These are phyloP conservation scores for Vombatus ursinus DNA, from an alignment of 2,113 vertebrate genomes.

Conservation along the genomic window DNA sequence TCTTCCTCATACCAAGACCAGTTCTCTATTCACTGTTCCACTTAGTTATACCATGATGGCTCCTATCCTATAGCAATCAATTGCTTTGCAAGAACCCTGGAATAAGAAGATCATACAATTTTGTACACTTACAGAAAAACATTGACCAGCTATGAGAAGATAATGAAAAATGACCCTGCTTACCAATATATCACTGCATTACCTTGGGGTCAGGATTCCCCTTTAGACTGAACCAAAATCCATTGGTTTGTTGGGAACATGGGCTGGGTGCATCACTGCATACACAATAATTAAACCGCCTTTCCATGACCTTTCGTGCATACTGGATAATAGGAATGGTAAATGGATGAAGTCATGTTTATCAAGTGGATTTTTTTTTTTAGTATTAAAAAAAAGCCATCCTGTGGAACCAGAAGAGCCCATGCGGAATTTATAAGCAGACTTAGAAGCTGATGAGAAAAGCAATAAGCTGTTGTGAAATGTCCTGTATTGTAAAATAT, in stretches of 20 bases:
- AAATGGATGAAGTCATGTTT: conserved; percentile 63
- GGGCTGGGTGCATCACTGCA: background rate
- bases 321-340: conserved; percentile 30
- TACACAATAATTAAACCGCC: background rate
- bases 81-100: background rate
- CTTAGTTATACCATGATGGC: background rate
- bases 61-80: background rate
- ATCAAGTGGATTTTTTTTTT: conserved; percentile 64
- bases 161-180: background rate
- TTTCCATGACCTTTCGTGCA: background rate
- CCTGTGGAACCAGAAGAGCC: conserved; percentile 45
- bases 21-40: background rate
- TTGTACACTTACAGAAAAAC: background rate
- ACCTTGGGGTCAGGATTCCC: background rate
- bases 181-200: background rate
- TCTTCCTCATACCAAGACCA: background rate
- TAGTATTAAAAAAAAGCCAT: conserved; percentile 58
- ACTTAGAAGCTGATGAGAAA: conserved; percentile 73
- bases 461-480: conserved; percentile 64
- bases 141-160: background rate
- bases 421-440: conserved; percentile 67
- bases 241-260: background rate
- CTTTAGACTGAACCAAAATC: background rate
- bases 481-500: conserved; percentile 70
- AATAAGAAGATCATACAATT: background rate